Conservation (phyloP, 2,797 vertebrate genomes). For the Numenius phaeopus region DNA sequence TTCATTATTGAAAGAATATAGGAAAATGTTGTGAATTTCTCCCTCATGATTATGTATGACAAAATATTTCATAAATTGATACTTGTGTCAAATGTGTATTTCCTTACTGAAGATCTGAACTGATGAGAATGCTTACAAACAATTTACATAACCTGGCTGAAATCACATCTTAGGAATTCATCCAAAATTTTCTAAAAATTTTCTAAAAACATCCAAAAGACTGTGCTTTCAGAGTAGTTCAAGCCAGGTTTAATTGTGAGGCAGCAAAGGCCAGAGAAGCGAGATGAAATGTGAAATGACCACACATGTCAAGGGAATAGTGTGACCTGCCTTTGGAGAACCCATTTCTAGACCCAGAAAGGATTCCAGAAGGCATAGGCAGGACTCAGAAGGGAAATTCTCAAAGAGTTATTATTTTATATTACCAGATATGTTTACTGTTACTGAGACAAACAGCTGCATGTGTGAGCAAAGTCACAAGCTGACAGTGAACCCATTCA, state of each 20-base stretch:
- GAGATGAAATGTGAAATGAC: not conserved
- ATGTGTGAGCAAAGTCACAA: not conserved
- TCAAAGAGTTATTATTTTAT: not conserved
- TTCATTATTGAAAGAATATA: not conserved
- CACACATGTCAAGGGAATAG: not conserved
- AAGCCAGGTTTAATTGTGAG: not conserved
- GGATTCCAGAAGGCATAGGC: not conserved
- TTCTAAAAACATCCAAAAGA: too few relatives aligned
- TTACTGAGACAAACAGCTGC: rapidly evolving
- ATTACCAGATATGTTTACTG: not conserved
- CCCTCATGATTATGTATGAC: not conserved
- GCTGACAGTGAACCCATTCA: not conserved
- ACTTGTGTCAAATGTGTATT: not conserved
- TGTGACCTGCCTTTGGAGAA: not conserved
- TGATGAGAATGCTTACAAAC: not conserved
- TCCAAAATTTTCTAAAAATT: not conserved
- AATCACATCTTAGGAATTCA: not conserved
- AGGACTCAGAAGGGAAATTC: not conserved
- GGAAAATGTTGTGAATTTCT: not conserved
- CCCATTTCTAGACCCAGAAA: not conserved
- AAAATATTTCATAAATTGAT: not conserved
- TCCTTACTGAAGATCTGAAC: not conserved
- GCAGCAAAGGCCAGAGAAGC: not conserved
- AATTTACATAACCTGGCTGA: not conserved
- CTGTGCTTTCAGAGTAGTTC: not conserved